phyloP scores from a whole-genome alignment of 2,113 vertebrate genomes.

The Lontra canadensis region DNA sequence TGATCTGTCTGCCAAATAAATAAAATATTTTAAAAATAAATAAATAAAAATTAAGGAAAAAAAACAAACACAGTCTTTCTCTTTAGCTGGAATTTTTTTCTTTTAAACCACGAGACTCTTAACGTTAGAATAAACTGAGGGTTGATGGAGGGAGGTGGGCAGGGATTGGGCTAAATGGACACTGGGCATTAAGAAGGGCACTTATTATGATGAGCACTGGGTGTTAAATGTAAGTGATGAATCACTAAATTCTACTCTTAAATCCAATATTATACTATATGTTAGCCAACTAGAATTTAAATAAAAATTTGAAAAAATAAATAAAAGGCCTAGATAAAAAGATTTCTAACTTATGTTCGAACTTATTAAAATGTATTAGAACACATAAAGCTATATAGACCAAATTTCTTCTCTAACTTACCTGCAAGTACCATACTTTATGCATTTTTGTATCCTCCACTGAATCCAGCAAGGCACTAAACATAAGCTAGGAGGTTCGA shows the following conservation, averaged over 20 bases:
- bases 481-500: background rate
- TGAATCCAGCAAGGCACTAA: background rate
- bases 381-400: background rate
- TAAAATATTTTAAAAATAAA: too few relatives aligned
- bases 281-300: background rate
- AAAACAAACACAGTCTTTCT: background rate
- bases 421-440: background rate
- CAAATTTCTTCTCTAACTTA: slow-evolving; percentile 30
- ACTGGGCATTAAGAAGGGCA: background rate
- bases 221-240: background rate
- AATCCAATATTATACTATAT: background rate
- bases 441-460: background rate
- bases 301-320: background rate
- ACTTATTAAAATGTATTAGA: background rate
- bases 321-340: background rate
- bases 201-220: background rate
- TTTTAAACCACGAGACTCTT: background rate
- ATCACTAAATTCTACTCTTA: background rate
- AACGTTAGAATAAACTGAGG: background rate
- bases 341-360: slow-evolving; percentile 20
- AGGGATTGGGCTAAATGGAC: background rate
- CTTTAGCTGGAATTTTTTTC: background rate
- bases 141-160: background rate
- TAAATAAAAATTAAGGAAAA: too few relatives aligned
- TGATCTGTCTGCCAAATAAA: too few relatives aligned